Conservation (phyloP, 1,140 invertebrate species). For the Rhopalosiphum padi region DNA sequence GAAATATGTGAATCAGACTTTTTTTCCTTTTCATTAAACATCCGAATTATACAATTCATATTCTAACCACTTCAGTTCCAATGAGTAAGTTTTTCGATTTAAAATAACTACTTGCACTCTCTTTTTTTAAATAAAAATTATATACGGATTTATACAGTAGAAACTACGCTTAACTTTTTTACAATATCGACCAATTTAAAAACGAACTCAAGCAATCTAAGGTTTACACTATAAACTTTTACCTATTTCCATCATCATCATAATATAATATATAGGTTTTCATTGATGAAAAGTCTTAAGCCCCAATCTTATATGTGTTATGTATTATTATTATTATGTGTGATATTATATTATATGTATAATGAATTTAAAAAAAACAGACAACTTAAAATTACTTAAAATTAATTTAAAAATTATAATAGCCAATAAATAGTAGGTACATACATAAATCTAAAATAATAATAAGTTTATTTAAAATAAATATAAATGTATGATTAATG, state of each 20-base stretch:
- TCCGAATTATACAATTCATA: constrained; percentile 35
- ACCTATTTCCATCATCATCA: not conserved
- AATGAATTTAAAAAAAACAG: not conserved
- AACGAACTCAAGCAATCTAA: not conserved
- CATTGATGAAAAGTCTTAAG: not conserved
- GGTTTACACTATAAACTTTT: not conserved
- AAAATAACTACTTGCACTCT: not conserved
- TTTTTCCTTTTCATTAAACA: constrained; percentile 46
- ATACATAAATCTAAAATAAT: not conserved
- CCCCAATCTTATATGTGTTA: too few relatives aligned
- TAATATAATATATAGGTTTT: not conserved
- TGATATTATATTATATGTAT: too few relatives aligned
- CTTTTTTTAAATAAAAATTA: not conserved
- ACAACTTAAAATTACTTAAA: not conserved
- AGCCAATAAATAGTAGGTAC: not conserved
- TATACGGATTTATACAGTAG: constrained; percentile 11
- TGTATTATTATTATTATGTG: too few relatives aligned
- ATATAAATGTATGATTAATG: not conserved
- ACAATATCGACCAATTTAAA: not conserved
- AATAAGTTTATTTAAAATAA: not conserved
- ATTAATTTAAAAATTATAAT: not conserved
- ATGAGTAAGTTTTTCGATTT: constrained; percentile 19
- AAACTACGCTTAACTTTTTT: constrained; percentile 13
- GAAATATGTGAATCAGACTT: constrained; percentile 24
- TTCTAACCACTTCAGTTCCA: constrained; percentile 25